Percentiles rank a stretch among this genome's conserved stretches.
phyloP scores from a whole-genome alignment of 2,113 vertebrate genomes.

The Mugil cephalus region DNA sequence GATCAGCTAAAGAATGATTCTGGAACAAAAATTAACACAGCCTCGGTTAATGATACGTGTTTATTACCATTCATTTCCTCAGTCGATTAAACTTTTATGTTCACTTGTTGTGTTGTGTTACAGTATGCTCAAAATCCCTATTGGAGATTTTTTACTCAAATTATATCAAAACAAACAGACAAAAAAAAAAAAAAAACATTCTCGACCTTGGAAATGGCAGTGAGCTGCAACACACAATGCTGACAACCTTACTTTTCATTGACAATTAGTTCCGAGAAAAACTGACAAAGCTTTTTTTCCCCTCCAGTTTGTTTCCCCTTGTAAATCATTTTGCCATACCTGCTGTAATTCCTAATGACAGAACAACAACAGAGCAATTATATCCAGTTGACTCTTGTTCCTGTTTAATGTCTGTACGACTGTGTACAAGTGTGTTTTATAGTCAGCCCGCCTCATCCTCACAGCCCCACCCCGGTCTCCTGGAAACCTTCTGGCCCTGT shows the following conservation, averaged over 20 bases:
- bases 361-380: slow-evolving; percentile 50
- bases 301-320: background rate
- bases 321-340: slow-evolving; percentile 30
- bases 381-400: slow-evolving; percentile 45
- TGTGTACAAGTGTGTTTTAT: slow-evolving; percentile 31
- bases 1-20: background rate
- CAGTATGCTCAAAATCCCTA: background rate
- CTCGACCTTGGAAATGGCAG: background rate
- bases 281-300: too few species aligned
- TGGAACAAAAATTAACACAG: background rate
- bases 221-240: too few species aligned
- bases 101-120: background rate
- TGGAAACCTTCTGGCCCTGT: slow-evolving; percentile 43
- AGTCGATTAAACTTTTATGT: background rate
- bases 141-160: background rate
- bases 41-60: too few species aligned
- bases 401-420: slow-evolving; percentile 25
- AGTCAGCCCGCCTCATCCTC: slow-evolving; percentile 10
- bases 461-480: slow-evolving; percentile 43
- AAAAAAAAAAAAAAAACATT: background rate
- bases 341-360: slow-evolving; percentile 50
- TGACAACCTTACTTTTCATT: too few species aligned
- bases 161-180: background rate
- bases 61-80: background rate
- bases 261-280: too few species aligned